Base-by-base conservation (phyloP, 2,113 vertebrate genomes). In the Oreotrochilus melanogaster region DNA sequence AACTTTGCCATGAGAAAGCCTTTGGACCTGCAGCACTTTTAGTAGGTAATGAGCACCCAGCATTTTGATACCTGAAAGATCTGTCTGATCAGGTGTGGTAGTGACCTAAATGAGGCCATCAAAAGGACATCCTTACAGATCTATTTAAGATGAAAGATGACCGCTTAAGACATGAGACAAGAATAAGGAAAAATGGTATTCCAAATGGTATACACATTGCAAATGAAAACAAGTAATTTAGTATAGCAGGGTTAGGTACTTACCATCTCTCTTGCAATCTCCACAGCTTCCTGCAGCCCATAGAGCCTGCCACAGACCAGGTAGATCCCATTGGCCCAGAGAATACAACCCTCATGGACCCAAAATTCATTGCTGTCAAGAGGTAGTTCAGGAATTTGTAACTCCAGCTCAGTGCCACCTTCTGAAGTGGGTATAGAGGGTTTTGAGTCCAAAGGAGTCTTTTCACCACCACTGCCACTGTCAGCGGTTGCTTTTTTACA, bases 341-440 rank as follows among this genome's bases (percentile, higher is more conserved):
- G 99, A 93, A 99, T 99, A 95, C 99, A 99, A 95, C 98, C 98
- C 97, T 99, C 99, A 5, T 99, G 99, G 93, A 99, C 98, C 99
- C 99, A 99, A 98, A 99, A 98, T 98, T 99, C 99, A 96, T 99
- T 99, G 70, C 99, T 99, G 98, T 99, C 99, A 97, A 99, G 98
- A 98, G 99, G 99, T 98, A 99, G 99, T 98, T 99, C 98, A 96
- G 99, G 99, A 95, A 99, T 99, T 98, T 99, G 99, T 97, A 99
- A 98, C 58, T 99, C 99, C 90, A 98, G 98, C 98, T 99, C 98
- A 58, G 99, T 98, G 80, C 98, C 98, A 97, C 99, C 97, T 89
- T 99, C 98, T 86, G 98, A 97, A 96, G 98, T 98, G 97, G 99
- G 96, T 95, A 98, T 96, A 7, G 97, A 87, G 57, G 97, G 96